A percentile compares a stretch with the other conserved stretches of the same genome.
Conservation (phyloP, 1,140 invertebrate genomes). For the Drosophila bipectinata region DNA sequence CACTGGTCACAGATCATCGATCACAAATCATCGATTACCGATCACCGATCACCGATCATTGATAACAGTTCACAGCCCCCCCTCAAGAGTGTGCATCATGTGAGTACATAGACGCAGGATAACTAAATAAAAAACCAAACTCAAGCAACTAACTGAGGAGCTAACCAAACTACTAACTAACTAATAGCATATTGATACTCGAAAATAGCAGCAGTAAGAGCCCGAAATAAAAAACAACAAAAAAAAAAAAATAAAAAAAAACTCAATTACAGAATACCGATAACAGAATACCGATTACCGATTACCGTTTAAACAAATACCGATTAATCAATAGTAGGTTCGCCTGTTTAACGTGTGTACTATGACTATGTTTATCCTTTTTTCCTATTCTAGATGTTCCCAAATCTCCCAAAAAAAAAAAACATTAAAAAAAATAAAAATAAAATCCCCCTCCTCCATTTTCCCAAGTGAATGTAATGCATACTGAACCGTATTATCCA, state of each 20-base stretch:
- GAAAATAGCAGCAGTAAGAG: conserved; percentile 47
- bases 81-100: conserved; percentile 18
- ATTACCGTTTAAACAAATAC: conserved; percentile 2
- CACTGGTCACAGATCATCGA: not conserved
- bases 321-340: conserved; percentile 26
- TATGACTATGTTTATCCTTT: conserved; percentile 21
- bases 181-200: conserved; percentile 53
- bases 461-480: conserved; percentile 39
- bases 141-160: conserved; percentile 28
- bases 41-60: not conserved
- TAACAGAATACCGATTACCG: conserved; percentile 12
- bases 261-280: conserved; percentile 28
- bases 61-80: conserved; percentile 19
- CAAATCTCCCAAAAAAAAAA: not conserved
- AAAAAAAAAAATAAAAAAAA: conserved; percentile 2
- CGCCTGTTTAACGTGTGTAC: conserved; percentile 22
- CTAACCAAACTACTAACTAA: conserved; percentile 29
- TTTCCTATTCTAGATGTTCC: conserved; percentile 23
- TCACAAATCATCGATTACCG: not conserved
- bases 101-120: conserved; percentile 34
- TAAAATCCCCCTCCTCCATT: conserved; percentile 14
- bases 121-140: conserved; percentile 1
- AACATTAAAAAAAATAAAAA: conserved; percentile 8
- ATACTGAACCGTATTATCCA: conserved; percentile 61
- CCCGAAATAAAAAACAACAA: conserved; percentile 3